These are phyloP conservation scores for Sandelia bainsii DNA, from an alignment of 2,797 vertebrate species.

Conservation along the genomic window DNA sequence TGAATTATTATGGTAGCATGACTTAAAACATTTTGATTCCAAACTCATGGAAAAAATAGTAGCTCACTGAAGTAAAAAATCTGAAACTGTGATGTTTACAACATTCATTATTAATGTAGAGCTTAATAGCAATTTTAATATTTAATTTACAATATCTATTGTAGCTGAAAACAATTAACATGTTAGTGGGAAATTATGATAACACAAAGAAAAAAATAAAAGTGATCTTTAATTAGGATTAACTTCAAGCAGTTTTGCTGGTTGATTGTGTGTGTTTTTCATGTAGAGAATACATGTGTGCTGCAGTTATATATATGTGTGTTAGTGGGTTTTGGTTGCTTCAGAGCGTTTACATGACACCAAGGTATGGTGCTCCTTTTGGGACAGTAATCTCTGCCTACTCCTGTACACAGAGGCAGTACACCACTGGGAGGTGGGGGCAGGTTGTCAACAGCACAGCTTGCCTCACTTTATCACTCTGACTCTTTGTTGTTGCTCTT, in stretches of 20 bases:
- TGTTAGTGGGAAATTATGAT: not conserved
- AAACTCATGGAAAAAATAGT: not conserved
- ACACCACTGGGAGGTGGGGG: slow-evolving; percentile 54
- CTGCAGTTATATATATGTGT: not conserved
- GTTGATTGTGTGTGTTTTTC: not conserved
- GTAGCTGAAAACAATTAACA: slow-evolving; percentile 18
- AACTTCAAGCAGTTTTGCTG: not conserved
- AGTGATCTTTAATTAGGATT: not conserved
- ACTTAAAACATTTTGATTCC: not conserved
- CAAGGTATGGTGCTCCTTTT: slow-evolving; percentile 29
- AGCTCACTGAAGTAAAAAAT: not conserved
- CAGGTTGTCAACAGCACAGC: slow-evolving; percentile 66
- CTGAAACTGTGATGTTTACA: not conserved
- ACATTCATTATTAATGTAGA: not conserved
- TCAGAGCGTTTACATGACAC: slow-evolving; percentile 45
- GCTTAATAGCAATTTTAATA: not conserved
- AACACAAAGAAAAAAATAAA: not conserved
- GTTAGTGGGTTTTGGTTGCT: slow-evolving; percentile 27
- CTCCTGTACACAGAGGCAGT: slow-evolving; percentile 42
- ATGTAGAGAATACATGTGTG: not conserved
- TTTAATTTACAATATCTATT: slow-evolving; percentile 5
- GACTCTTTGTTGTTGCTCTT: slow-evolving; percentile 61
- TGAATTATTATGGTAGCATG: not conserved
- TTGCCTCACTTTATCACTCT: slow-evolving; percentile 69
- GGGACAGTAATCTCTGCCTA: slow-evolving; percentile 38